phyloP scores from a whole-genome alignment of 2,888 invertebrate species.

The Synanthedon tipuliformis region DNA sequence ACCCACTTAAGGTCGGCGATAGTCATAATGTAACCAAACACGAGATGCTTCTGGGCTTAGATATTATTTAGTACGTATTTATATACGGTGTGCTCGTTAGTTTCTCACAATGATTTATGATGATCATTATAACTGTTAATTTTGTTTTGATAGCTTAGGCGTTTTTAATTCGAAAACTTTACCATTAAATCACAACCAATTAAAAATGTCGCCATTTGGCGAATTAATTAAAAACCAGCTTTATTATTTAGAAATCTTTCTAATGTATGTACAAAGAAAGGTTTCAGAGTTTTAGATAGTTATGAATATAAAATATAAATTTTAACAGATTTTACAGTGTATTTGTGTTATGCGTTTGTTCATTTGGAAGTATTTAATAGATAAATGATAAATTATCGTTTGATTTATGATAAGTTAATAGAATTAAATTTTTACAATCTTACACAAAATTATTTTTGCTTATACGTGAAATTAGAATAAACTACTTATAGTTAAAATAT shows the following conservation, averaged over 20 bases:
- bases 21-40: constrained; percentile 14
- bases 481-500: too few species aligned
- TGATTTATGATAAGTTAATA: too few species aligned
- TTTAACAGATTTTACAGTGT: background rate
- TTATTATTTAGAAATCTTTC: background rate
- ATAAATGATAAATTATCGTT: too few species aligned
- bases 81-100: constrained; percentile 27
- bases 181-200: constrained; percentile 22
- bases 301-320: background rate
- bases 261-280: background rate
- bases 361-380: background rate
- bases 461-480: too few species aligned
- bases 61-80: constrained; percentile 20
- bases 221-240: background rate
- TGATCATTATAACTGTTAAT: constrained; percentile 34
- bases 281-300: too few species aligned
- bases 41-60: constrained; percentile 16
- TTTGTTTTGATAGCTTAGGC: constrained; percentile 29
- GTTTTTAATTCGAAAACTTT: constrained; percentile 30
- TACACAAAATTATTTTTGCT: too few species aligned
- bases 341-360: background rate
- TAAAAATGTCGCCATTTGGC: constrained; percentile 13
- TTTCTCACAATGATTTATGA: constrained; percentile 38
- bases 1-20: constrained; percentile 11
- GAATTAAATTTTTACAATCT: too few species aligned